Evolutionary conservation across 1,140 invertebrate genomes (phyloP).

Genomic region (Calliphora vicina): DNA sequence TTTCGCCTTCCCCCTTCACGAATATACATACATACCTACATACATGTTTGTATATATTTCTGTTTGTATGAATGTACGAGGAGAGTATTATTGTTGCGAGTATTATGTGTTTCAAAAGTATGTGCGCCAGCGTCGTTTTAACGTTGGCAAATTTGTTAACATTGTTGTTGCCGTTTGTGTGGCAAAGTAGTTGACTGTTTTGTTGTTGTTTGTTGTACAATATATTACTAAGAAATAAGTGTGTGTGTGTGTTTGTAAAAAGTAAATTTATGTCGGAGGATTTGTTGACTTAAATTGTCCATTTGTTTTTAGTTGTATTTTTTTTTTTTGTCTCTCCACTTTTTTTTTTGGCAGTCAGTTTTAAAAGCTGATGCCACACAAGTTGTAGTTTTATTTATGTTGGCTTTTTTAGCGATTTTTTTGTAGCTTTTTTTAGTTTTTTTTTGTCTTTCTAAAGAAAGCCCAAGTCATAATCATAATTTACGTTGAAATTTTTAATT

Average conservation of each 20-base stretch:
- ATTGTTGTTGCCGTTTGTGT: slow-evolving; percentile 13
- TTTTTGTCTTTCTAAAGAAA: slow-evolving; percentile 14
- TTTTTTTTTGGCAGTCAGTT: no score
- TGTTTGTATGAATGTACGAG: no score
- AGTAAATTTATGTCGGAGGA: neutral
- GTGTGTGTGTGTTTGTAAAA: neutral
- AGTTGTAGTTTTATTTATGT: neutral
- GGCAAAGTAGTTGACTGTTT: slow-evolving; percentile 15
- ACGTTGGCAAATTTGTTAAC: slow-evolving; percentile 13
- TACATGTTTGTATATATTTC: no score
- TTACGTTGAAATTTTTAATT: neutral
- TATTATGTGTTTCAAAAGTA: neutral
- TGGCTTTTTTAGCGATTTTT: neutral
- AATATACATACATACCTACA: no score
- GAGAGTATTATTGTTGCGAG: no score
- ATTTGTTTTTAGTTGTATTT: slow-evolving; percentile 2
- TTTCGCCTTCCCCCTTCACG: no score
- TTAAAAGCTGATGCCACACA: neutral
- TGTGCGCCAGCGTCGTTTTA: neutral
- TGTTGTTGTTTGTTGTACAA: neutral
- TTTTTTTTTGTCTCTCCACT: neutral
- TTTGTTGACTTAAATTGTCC: slow-evolving; percentile 13
- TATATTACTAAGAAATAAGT: neutral
- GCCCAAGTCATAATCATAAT: neutral
- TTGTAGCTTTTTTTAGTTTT: no score